phyloP scores from a whole-genome alignment of 1,140 invertebrate genomes.

The Araneus ventricosus region DNA sequence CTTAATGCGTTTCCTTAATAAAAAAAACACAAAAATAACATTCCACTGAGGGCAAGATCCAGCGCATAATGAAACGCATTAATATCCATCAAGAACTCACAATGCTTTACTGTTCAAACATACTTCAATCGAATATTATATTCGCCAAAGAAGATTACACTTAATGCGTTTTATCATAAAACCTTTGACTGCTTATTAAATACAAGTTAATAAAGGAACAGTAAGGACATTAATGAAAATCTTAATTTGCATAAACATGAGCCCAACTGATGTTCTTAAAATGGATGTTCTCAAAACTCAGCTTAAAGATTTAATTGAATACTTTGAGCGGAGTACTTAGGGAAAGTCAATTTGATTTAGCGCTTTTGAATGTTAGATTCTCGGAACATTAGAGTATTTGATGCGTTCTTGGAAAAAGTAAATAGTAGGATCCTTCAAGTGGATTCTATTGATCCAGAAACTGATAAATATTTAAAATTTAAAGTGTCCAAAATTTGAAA shows the following conservation, averaged over 20 bases:
- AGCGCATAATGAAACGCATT: constrained; percentile 23
- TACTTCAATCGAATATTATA: constrained; percentile 21
- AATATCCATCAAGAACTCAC: constrained; percentile 42
- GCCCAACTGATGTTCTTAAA: not conserved
- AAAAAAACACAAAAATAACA: constrained; percentile 21
- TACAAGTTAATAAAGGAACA: constrained; percentile 32
- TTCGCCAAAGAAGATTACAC: constrained; percentile 14
- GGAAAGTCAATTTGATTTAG: constrained; percentile 1
- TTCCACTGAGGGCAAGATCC: not conserved
- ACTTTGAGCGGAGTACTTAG: not conserved
- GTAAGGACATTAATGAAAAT: constrained; percentile 46
- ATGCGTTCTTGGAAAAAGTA: not conserved
- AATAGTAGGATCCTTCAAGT: not conserved
- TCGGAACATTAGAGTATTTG: not conserved
- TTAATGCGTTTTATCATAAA: constrained; percentile 66
- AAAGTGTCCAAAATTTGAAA: not conserved
- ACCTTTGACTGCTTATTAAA: constrained; percentile 61
- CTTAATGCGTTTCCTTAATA: constrained; percentile 23
- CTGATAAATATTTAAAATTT: not conserved
- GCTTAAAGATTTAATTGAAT: constrained; percentile 29
- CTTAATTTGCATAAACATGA: constrained; percentile 71
- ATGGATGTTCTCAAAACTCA: constrained; percentile 24
- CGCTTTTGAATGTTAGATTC: not conserved
- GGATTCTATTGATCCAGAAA: not conserved
- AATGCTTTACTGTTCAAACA: constrained; percentile 14